These are phyloP conservation scores for Acrocephalus kingi DNA, from an alignment of 2,113 vertebrate genomes.

Conservation along the genomic window DNA sequence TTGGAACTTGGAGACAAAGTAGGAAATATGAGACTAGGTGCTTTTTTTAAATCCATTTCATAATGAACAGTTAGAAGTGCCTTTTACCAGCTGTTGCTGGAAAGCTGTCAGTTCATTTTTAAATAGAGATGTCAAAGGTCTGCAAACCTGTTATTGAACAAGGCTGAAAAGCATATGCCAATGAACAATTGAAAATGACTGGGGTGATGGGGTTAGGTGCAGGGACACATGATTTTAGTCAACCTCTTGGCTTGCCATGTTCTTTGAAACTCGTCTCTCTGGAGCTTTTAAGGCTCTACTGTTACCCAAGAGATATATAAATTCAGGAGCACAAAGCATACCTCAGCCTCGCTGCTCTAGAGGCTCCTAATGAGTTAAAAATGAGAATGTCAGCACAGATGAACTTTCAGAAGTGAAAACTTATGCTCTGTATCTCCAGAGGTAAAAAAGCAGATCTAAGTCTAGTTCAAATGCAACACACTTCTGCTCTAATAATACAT, in stretches of 20 bases:
- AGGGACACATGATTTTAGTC: constrained; percentile 46
- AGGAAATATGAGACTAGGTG: background rate
- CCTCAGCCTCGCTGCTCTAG: background rate
- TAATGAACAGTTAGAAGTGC: constrained; percentile 1
- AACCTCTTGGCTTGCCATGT: constrained; percentile 33
- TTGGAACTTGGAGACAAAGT: background rate
- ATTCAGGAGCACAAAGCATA: background rate
- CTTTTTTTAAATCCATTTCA: background rate
- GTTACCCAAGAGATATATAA: background rate
- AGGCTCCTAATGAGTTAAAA: constrained; percentile 10
- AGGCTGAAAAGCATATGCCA: constrained; percentile 28
- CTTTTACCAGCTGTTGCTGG: constrained; percentile 23
- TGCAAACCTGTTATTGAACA: constrained; percentile 47
- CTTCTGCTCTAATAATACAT: background rate
- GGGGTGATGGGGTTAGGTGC: constrained; percentile 27
- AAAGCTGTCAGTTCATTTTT: constrained; percentile 30
- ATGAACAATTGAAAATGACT: constrained; percentile 26
- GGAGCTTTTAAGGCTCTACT: background rate
- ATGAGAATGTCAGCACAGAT: background rate
- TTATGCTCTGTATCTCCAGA: background rate
- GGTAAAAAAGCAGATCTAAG: background rate
- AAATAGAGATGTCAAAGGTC: constrained; percentile 58
- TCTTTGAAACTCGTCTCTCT: constrained; percentile 40
- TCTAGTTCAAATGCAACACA: background rate
- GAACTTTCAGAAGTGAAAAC: constrained; percentile 32